Percentiles rank a stretch among this genome's conserved stretches.
Evolutionary conservation across 2,888 invertebrate genomes (phyloP).

Genomic region (Acleris cristana): DNA sequence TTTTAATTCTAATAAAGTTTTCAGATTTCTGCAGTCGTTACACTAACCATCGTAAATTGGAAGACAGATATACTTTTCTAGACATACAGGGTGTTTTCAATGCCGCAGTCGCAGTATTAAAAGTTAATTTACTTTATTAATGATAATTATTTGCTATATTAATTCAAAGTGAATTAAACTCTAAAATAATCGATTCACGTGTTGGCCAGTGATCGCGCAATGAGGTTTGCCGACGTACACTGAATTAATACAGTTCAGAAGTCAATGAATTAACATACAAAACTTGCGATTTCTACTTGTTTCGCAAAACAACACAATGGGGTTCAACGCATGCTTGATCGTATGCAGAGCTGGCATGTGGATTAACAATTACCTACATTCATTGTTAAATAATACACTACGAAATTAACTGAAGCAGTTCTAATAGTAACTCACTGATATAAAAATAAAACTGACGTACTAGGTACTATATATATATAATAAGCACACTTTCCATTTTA

Average conservation of each 20-base stretch:
- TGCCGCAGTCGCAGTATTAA: too few relatives aligned
- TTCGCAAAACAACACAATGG: conserved; percentile 75
- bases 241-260: conserved; percentile 46
- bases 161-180: neutral
- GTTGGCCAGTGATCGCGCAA: conserved; percentile 17
- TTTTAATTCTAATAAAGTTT: too few relatives aligned
- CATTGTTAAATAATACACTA: neutral
- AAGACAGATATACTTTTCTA: too few relatives aligned
- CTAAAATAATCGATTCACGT: conserved; percentile 4
- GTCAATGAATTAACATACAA: conserved; percentile 54
- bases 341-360: conserved; percentile 33
- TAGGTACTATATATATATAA: too few relatives aligned
- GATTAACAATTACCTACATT: conserved; percentile 1
- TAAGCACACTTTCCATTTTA: too few relatives aligned
- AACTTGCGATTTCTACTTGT: conserved; percentile 67
- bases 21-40: too few relatives aligned
- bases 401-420: neutral
- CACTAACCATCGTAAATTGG: too few relatives aligned
- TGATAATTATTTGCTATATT: neutral
- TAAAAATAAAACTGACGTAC: too few relatives aligned
- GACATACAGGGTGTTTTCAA: too few relatives aligned
- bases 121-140: neutral
- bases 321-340: conserved; percentile 65
- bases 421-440: too few relatives aligned
- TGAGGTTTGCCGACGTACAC: conserved; percentile 20